Percentiles rank a stretch among this genome's conserved stretches.
Evolutionary conservation across 2,888 invertebrate species (phyloP).

Genomic region (Napeogenes sylphis): DNA sequence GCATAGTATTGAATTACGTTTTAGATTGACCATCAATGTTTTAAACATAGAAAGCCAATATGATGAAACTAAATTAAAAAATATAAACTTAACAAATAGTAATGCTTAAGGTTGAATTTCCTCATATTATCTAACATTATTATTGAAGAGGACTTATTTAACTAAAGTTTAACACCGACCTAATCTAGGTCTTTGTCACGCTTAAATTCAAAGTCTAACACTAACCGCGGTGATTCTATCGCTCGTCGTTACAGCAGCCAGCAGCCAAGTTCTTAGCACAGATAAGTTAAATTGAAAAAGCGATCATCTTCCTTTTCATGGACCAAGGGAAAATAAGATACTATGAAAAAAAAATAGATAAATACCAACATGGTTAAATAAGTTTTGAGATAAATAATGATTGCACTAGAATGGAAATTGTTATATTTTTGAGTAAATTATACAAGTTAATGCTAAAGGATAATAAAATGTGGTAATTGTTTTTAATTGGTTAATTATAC

Average conservation of each 20-base stretch:
- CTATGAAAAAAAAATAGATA: not conserved
- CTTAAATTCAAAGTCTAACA: constrained; percentile 13
- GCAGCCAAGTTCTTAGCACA: constrained; percentile 34
- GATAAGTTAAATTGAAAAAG: constrained; percentile 49
- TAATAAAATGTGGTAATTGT: too few species aligned
- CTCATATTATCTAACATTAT: too few species aligned
- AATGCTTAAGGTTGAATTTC: too few species aligned
- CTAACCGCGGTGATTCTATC: constrained; percentile 19
- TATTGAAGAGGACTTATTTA: not conserved
- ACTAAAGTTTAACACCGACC: constrained; percentile 8
- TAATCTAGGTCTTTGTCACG: constrained; percentile 13
- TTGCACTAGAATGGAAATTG: not conserved
- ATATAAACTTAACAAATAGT: too few species aligned
- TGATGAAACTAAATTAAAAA: too few species aligned
- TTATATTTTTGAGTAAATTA: too few species aligned
- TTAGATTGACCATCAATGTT: too few species aligned
- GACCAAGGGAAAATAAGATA: not conserved
- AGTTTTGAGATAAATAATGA: constrained; percentile 4
- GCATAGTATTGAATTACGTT: too few species aligned
- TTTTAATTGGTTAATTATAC: too few species aligned
- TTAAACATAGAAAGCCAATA: too few species aligned
- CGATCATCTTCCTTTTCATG: constrained; percentile 36
- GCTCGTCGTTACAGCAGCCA: constrained; percentile 14
- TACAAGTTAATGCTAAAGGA: too few species aligned
- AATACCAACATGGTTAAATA: not conserved